Evolutionary conservation across 2,797 vertebrate genomes (phyloP).

Genomic region (Okamejei kenojei): DNA sequence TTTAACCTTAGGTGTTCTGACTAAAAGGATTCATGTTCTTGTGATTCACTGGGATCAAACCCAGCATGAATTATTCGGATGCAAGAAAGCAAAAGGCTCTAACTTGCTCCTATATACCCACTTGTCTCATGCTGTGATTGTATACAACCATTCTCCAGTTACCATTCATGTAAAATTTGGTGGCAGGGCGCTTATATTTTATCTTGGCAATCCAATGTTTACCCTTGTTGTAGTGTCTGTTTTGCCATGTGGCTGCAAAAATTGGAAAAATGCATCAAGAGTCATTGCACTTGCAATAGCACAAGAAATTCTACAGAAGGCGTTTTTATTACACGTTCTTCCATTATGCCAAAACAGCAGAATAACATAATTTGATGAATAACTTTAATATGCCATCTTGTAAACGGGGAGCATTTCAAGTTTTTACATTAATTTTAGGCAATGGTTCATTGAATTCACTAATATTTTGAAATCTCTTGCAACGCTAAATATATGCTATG

Average conservation of each 20-base stretch:
- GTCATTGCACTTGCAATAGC: background rate
- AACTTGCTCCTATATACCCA: background rate
- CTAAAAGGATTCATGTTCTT: background rate
- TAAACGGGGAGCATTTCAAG: background rate
- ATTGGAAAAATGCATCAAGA: background rate
- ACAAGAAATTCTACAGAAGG: background rate
- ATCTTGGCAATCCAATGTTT: background rate
- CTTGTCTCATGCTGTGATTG: background rate
- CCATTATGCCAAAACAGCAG: no score
- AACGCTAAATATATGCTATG: background rate
- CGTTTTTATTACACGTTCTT: no score
- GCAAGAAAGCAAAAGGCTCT: background rate
- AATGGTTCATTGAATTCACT: background rate
- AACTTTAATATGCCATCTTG: background rate
- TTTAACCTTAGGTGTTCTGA: background rate
- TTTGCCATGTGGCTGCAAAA: background rate
- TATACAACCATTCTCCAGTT: background rate
- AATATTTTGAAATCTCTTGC: background rate
- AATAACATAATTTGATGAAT: background rate
- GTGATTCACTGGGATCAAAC: constrained; percentile 18
- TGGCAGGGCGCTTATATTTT: background rate
- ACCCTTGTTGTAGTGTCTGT: background rate
- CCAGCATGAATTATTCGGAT: constrained; percentile 27
- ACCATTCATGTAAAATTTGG: background rate
- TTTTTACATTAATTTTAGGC: constrained; percentile 4